Evolutionary conservation across 1,140 invertebrate genomes (phyloP), one percentile per base, ranked within the genome.

Genomic region (Hypsibius dujardini): DNA sequence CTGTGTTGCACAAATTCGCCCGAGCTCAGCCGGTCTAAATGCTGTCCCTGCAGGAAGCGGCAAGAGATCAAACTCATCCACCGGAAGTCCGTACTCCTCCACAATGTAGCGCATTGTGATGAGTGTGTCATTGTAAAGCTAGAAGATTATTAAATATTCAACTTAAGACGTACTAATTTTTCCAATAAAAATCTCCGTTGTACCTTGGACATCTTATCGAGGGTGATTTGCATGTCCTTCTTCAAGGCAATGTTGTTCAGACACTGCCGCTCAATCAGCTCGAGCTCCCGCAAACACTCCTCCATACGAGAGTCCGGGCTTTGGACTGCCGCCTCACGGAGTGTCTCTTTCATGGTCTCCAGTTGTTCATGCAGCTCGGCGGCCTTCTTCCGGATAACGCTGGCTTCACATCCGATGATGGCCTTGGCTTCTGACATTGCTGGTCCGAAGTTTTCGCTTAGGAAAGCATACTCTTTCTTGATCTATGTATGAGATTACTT

Each of bases 171-270:
- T 56, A 56, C 50, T 7, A n/a, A 12, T 56, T 56, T n/a, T 56
- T 12, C 50, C 7, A 7, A 56, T n/a, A 56, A 7, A 56, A 56
- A 12, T 56, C 7, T 56, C 7, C 50, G n/a, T 56, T 56, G 50
- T 56, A 67, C 62, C 62, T 67, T 67, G 42, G 62, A 7, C 42
- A 67, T 67, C 62, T 67, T 67, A 45, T 67, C 12, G 3, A 67
- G 12, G 62, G 62, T 67, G 45, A 45, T 7, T 42, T 67, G 12
- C 12, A 67, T 12, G 62, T 67, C 42, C 42, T 67, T 67, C 62
- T 67, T 12, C 42, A 15, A 15, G 62, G 62, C 62, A 67, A 67
- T 12, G 45, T 67, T 67, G 3, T 67, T 12, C 42, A 45, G 12
- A 45, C 42, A 67, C 62, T 67, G 12, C 12, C 3, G 12, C 42